phyloP scores from a whole-genome alignment of 2,888 invertebrate species.

The Polydrusus tereticollis region DNA sequence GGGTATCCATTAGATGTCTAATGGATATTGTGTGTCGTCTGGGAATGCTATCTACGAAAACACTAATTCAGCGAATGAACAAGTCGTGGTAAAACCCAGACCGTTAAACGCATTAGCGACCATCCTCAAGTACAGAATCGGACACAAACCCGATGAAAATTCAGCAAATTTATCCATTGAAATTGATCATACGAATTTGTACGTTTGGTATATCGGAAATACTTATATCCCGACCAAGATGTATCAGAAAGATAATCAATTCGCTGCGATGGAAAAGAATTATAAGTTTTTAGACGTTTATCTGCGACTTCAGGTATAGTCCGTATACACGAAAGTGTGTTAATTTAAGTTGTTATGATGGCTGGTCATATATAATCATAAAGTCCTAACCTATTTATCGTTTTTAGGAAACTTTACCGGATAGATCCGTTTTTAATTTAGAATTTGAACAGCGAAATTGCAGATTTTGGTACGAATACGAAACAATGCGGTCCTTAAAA shows the following conservation, averaged over 20 bases:
- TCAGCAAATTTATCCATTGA: constrained; percentile 31
- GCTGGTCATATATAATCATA: too few species aligned
- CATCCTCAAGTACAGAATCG: background rate
- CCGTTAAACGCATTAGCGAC: background rate
- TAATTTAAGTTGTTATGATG: too few species aligned
- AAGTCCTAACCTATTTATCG: too few species aligned
- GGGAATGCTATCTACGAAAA: too few species aligned
- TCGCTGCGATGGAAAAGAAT: background rate
- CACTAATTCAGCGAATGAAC: too few species aligned
- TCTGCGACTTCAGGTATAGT: constrained; percentile 19
- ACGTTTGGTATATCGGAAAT: constrained; percentile 28
- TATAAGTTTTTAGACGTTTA: constrained; percentile 8
- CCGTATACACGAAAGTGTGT: too few species aligned
- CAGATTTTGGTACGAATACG: constrained; percentile 22
- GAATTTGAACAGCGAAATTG: constrained; percentile 15
- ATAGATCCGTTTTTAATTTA: background rate
- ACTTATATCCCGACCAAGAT: constrained; percentile 27
- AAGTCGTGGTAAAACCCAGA: too few species aligned
- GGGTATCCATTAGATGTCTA: too few species aligned
- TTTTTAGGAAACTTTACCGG: constrained; percentile 33
- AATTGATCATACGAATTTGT: constrained; percentile 24
- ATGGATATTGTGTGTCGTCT: too few species aligned
- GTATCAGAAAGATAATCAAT: constrained; percentile 21
- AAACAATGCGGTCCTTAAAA: background rate
- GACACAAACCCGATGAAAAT: background rate